These are phyloP conservation scores for Siniperca undulata DNA, from an alignment of 2,797 vertebrate species.

Conservation along the genomic window DNA sequence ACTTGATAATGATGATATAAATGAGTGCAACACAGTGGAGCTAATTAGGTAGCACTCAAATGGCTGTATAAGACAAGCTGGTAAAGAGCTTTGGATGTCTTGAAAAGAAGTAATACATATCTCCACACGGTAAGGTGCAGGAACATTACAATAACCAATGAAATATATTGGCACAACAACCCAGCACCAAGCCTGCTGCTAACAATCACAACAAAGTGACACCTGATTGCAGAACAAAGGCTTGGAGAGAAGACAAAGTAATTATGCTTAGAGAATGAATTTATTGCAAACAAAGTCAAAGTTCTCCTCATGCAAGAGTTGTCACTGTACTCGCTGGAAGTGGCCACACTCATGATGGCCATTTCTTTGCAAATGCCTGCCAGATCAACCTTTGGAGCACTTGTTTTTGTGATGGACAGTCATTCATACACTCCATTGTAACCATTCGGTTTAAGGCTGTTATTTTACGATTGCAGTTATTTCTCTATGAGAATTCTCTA, in stretches of 20 bases:
- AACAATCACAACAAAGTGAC: slow-evolving; percentile 16
- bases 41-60: not conserved
- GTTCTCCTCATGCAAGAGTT: not conserved
- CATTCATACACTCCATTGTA: not conserved
- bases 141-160: slow-evolving; percentile 17
- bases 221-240: slow-evolving; percentile 3
- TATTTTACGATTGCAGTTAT: not conserved
- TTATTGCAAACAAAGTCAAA: slow-evolving; percentile 14
- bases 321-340: slow-evolving; percentile 1
- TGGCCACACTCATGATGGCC: not conserved
- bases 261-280: not conserved
- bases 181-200: not conserved
- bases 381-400: not conserved
- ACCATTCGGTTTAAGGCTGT: not conserved
- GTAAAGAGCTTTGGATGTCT: not conserved
- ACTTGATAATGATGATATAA: not conserved
- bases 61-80: not conserved
- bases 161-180: slow-evolving; percentile 19
- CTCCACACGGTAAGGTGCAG: not conserved
- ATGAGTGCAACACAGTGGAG: not conserved
- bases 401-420: not conserved
- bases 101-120: not conserved
- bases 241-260: not conserved
- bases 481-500: not conserved
- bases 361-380: slow-evolving; percentile 16